A percentile compares a stretch with the other conserved stretches of the same genome.
Conservation (phyloP, 2,113 vertebrate genomes). For the Pseudois nayaur region DNA sequence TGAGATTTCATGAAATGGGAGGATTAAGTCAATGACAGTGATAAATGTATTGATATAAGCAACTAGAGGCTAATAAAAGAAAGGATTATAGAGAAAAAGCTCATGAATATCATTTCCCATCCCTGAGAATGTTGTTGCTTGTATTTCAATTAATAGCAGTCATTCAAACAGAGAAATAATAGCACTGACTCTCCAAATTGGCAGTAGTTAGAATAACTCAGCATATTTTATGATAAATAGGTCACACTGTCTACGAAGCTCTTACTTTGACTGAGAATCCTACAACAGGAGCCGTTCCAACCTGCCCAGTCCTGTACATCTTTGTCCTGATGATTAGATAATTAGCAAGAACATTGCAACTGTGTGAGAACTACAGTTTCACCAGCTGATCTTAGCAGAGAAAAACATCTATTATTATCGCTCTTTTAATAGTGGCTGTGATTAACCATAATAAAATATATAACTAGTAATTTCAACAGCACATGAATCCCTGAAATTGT, state of each 20-base stretch:
- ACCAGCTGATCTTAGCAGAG: conserved; percentile 39
- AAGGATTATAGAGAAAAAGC: neutral
- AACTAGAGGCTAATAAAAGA: conserved; percentile 16
- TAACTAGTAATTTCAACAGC: conserved; percentile 57
- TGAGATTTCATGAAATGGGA: neutral
- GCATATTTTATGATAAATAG: conserved; percentile 61
- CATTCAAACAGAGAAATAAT: conserved; percentile 44
- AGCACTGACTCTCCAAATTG: conserved; percentile 39
- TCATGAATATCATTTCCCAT: neutral
- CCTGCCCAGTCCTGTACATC: conserved; percentile 75
- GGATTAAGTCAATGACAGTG: neutral
- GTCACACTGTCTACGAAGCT: conserved; percentile 71
- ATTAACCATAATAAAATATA: conserved; percentile 68
- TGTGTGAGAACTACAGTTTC: conserved; percentile 58
- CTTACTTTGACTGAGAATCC: conserved; percentile 72
- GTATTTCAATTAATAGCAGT: conserved; percentile 17
- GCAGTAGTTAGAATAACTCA: conserved; percentile 57
- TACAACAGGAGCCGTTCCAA: conserved; percentile 60
- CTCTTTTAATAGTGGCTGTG: conserved; percentile 58
- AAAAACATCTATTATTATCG: conserved; percentile 32
- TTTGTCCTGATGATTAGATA: conserved; percentile 69
- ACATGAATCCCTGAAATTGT: conserved; percentile 55
- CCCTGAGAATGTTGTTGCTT: conserved; percentile 34
- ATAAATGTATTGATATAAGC: neutral
- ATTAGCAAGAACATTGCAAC: conserved; percentile 61